Evolutionary conservation across 2,888 invertebrate genomes (phyloP), one percentile per base, ranked within the genome.

Genomic region (Andrena marginata): DNA sequence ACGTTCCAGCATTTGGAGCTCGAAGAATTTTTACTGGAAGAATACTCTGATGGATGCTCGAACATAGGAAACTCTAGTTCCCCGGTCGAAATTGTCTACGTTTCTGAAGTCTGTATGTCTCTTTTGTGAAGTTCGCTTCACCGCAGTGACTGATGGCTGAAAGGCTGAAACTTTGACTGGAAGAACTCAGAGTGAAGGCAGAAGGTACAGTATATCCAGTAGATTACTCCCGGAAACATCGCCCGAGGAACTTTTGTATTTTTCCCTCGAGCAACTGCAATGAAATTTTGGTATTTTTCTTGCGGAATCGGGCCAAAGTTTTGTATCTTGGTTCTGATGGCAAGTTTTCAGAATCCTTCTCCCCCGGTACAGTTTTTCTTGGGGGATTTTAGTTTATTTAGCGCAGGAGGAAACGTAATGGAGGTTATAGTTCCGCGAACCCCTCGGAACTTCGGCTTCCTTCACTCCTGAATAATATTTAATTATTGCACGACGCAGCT

Each of bases 221-320:
- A 29, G n/a, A 59, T n/a, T 59, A 10, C 59, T 26, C 26, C n/a
- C 59, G 59, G 23, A 23, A 16, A 29, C 23, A 56, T 1, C 29
- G 7, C 10, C 1, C 20, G 26, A 16, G 1, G 16, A 69, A 70
- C 16, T 54, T 33, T 10, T 3, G 42, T 8, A 8, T 23, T 29
- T 60, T 16, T 42, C 31, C 42, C n/a, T 54, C n/a, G 42, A 7
- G 31, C 3, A 13, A 13, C 2, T 13, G 26, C 51, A 64, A 78
- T 49, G 65, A 78, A 71, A 78, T 80, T 78, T 77, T 77, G 33
- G 35, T 49, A 76, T 64, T 64, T 63, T 31, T 70, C 29, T 65
- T 51, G 26, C 3, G 35, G 7, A 63, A 42, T 42, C 1, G 42
- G 42, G 16, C 16, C 16, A 42, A 16, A 16, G 4, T 42, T 42